Base-by-base conservation (phyloP, 2,888 invertebrate genomes). In the Onthophagus sagittarius region DNA sequence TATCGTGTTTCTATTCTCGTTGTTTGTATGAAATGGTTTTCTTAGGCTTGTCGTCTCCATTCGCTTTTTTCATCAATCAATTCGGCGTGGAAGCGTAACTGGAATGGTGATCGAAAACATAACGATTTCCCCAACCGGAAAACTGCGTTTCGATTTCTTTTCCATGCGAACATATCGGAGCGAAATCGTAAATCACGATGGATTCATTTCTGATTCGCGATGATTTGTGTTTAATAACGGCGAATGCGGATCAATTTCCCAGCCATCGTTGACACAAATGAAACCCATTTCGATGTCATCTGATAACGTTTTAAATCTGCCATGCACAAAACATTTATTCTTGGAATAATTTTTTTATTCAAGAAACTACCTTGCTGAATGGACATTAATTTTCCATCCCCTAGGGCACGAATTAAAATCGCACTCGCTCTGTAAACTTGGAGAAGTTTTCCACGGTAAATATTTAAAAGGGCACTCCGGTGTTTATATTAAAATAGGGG, bases 161-260 rank as follows among this genome's bases (percentile, higher is more conserved):
- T 53, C 39, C 23, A 23, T 23, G 39, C 39, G 39, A 53, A 53
- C 23, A 15, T 67, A 67, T 67, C 31, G 67, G 23, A 5, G 67
- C n/a, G n/a, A 32, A 23, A 67, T 15, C 67, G 23, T 67, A 67
- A 67, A 67, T 67, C 67, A 67, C 32, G 23, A 67, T 15, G 67
- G 32, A 67, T 67, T 67, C 67, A 67, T 67, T 67, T 67, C 67
- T 67, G 67, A 67, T 15, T 67, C 67, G 31, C n/a, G 32, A 32
- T 67, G 67, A 67, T 67, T 67, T 67, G 67, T 67, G 67, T 67
- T 67, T 67, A 67, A 67, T 67, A 67, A 67, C 32, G 31, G 23
- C n/a, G 67, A 67, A 67, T 23, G 32, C 23, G 67, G 39, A 53
- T 53, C 39, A 53, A 53, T 53, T 53, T 11, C 39, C 11, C 39